Evolutionary conservation across 2,888 invertebrate genomes (phyloP).

Genomic region (Morinoia aosen): DNA sequence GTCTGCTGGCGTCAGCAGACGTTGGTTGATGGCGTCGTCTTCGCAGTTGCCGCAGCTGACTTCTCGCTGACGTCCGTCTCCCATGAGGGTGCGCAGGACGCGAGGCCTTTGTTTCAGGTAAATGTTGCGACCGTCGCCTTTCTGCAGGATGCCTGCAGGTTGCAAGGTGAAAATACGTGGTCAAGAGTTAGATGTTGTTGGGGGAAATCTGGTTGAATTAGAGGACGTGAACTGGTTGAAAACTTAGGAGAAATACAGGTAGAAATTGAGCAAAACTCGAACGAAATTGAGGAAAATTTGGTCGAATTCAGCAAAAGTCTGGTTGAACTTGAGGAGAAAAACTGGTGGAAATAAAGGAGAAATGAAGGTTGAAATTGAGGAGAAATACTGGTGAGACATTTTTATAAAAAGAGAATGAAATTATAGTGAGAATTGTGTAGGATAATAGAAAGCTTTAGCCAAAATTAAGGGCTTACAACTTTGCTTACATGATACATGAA

Average conservation of each 20-base stretch:
- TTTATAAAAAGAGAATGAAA: too few species aligned
- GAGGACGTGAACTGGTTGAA: not conserved
- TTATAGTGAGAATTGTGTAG: too few species aligned
- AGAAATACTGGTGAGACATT: too few species aligned
- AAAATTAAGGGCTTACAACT: too few species aligned
- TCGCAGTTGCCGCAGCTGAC: slow-evolving; percentile 80
- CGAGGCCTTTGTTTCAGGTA: slow-evolving; percentile 96
- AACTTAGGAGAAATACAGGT: not conserved
- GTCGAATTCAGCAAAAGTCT: too few species aligned
- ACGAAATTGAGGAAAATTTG: too few species aligned
- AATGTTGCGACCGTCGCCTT: slow-evolving; percentile 95
- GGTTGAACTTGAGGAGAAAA: not conserved
- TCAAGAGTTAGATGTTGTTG: not conserved
- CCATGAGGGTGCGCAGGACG: slow-evolving; percentile 79
- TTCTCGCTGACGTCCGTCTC: slow-evolving; percentile 89
- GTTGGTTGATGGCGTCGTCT: slow-evolving; percentile 78
- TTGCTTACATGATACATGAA: too few species aligned
- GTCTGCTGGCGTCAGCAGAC: slow-evolving; percentile 87
- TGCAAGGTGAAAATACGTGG: not conserved
- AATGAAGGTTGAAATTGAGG: too few species aligned
- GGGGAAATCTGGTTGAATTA: not conserved
- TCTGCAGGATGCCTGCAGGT: slow-evolving; percentile 88
- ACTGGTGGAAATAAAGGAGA: not conserved
- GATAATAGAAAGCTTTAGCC: too few species aligned
- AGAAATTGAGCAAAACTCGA: too few species aligned